Evolutionary conservation across 2,888 invertebrate species (phyloP).

Genomic region (Protophormia terraenovae): DNA sequence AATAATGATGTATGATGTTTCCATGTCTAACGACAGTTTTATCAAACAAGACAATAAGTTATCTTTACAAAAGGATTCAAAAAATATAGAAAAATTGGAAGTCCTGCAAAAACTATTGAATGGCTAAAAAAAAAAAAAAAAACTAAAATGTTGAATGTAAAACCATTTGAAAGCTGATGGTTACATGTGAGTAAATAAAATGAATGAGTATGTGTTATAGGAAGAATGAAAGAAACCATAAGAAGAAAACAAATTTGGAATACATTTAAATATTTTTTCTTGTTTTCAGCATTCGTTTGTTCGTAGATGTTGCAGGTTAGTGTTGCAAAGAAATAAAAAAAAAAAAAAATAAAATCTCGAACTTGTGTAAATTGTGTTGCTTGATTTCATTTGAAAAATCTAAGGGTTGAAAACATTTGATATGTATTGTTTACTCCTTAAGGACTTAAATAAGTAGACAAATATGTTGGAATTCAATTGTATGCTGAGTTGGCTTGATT

Average conservation of each 20-base stretch:
- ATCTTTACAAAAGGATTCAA: constrained; percentile 47
- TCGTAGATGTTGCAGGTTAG: background rate
- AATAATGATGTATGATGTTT: constrained; percentile 57
- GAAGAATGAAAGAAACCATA: background rate
- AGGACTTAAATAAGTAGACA: constrained; percentile 53
- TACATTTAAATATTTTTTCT: constrained; percentile 27
- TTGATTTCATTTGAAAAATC: constrained; percentile 43
- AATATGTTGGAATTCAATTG: constrained; percentile 36
- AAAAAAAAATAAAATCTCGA: background rate
- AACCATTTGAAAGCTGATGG: constrained; percentile 21
- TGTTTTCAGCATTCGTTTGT: background rate
- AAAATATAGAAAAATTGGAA: constrained; percentile 14
- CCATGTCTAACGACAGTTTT: constrained; percentile 51
- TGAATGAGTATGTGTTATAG: background rate
- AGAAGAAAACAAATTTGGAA: background rate
- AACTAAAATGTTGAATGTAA: constrained; percentile 18
- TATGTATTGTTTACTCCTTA: constrained; percentile 56
- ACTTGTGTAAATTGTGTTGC: constrained; percentile 26
- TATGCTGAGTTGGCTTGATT: too few relatives aligned
- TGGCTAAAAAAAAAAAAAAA: background rate
- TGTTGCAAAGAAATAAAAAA: background rate
- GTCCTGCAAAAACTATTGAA: constrained; percentile 1
- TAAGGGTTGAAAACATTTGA: constrained; percentile 34
- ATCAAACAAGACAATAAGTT: constrained; percentile 61
- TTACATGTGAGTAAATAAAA: constrained; percentile 30